Evolutionary conservation across 2,888 invertebrate species (phyloP), one percentile per base, ranked within the genome.

Genomic region (Idaea aversata): DNA sequence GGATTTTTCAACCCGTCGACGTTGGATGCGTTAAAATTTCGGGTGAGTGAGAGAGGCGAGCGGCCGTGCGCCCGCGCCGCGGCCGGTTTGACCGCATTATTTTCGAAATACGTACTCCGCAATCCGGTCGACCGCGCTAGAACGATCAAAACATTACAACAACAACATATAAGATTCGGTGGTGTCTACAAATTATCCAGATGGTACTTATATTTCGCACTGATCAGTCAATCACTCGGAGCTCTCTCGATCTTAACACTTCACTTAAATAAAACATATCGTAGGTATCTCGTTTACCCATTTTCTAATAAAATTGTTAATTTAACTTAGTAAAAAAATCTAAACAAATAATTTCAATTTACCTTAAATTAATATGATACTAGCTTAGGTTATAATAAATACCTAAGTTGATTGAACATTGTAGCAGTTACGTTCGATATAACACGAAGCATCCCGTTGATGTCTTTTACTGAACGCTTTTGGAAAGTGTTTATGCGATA

Each of bases 61-160:
- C 83, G 86, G 82, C 81, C 85, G 88, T 85, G 87, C 86, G 86
- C 84, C 84, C 82, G 89, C 86, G 88, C 84, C 82, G 89, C 86
- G 88, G 90, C 91, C 89, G 89, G 91, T 91, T 90, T 92, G 91
- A 92, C 92, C 92, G 92, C 91, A 92, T 92, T 92, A 91, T 92
- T 91, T 90, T 90, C 88, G 90, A 90, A 90, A 91, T 91, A 91
- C 90, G 90, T 90, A 90, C 89, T 86, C 89, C 85, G 83, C 87
- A 85, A 90, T 90, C 91, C 90, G 90, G 87, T 90, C 88, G 88
- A 85, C 85, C 86, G 88, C 82, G 90, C 87, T 87, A 88, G 81
- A 84, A 83, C 86, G 86, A 91, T 90, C 91, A 91, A 91, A 92
- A 92, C 90, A 91, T 88, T 87, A 87, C 88, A 89, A 89, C 87